These are phyloP conservation scores for Trachymyrmex cornetzi DNA, from an alignment of 1,140 invertebrate genomes.

Conservation along the genomic window DNA sequence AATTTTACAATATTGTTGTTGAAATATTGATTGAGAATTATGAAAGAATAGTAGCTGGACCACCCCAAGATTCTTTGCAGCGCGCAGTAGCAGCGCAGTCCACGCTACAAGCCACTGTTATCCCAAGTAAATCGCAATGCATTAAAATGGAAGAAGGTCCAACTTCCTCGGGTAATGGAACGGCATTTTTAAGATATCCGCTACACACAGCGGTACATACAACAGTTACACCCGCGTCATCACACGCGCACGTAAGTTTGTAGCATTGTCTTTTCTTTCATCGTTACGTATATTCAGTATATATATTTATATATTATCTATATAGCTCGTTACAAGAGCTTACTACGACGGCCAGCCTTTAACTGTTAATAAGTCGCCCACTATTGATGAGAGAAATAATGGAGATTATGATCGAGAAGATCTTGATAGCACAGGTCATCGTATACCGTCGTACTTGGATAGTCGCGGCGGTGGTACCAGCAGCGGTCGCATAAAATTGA, in stretches of 20 bases:
- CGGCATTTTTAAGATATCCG: constrained; percentile 78
- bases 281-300: background rate
- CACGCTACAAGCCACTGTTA: constrained; percentile 62
- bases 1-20: constrained; percentile 99
- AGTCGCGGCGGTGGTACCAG: constrained; percentile 62
- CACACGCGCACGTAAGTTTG: constrained; percentile 77
- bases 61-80: constrained; percentile 81
- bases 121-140: constrained; percentile 65
- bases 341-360: constrained; percentile 86
- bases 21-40: constrained; percentile 98
- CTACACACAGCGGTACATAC: constrained; percentile 67
- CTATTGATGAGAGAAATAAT: constrained; percentile 80
- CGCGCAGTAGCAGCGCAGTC: constrained; percentile 73
- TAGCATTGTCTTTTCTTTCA: background rate
- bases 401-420: constrained; percentile 80
- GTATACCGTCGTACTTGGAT: constrained; percentile 78
- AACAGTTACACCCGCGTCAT: constrained; percentile 69
- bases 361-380: constrained; percentile 76
- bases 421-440: constrained; percentile 77
- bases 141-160: constrained; percentile 73
- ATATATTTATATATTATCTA: constrained; percentile 36
- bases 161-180: constrained; percentile 80
- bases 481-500: constrained; percentile 77
- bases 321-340: constrained; percentile 86
- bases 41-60: constrained; percentile 91